A percentile compares a stretch with the other conserved stretches of the same genome.
These are phyloP conservation scores for Crepidodera aurea DNA, from an alignment of 2,888 invertebrate species.

Conservation along the genomic window DNA sequence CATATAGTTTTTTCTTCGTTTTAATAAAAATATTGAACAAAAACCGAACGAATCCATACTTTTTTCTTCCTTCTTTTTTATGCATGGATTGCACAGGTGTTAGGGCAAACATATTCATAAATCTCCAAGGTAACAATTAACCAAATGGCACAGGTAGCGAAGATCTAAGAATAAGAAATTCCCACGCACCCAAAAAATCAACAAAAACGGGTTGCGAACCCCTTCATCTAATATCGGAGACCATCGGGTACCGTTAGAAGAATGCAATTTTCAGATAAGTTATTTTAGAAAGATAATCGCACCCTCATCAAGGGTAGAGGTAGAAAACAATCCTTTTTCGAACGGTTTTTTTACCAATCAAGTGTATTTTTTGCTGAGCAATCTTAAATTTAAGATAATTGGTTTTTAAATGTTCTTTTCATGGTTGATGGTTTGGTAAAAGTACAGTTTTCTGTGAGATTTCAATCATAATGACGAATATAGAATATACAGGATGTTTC, in stretches of 20 bases:
- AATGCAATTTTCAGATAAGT: conserved; percentile 37
- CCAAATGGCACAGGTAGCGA: conserved; percentile 36
- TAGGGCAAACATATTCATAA: conserved; percentile 22
- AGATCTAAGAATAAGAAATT: conserved; percentile 24
- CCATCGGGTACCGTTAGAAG: conserved; percentile 31
- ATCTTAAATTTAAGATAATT: background rate
- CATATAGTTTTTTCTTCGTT: no score
- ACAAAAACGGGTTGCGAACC: conserved; percentile 41
- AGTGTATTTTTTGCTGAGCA: background rate
- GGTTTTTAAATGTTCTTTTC: background rate
- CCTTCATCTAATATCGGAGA: conserved; percentile 30
- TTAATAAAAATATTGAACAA: no score
- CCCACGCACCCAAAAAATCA: conserved; percentile 37
- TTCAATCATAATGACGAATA: no score
- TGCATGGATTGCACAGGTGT: conserved; percentile 23
- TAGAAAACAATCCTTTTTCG: conserved; percentile 19
- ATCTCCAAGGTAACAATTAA: conserved; percentile 30
- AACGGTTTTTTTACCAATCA: conserved; percentile 1
- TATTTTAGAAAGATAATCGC: conserved; percentile 27
- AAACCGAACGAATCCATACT: no score
- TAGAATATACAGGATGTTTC: no score
- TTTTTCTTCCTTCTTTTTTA: no score
- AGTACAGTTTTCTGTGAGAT: no score
- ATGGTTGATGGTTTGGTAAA: background rate
- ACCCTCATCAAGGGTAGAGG: conserved; percentile 29